These are phyloP conservation scores for Branchipolynoe longqiensis DNA, from an alignment of 2,888 invertebrate species.

Conservation along the genomic window DNA sequence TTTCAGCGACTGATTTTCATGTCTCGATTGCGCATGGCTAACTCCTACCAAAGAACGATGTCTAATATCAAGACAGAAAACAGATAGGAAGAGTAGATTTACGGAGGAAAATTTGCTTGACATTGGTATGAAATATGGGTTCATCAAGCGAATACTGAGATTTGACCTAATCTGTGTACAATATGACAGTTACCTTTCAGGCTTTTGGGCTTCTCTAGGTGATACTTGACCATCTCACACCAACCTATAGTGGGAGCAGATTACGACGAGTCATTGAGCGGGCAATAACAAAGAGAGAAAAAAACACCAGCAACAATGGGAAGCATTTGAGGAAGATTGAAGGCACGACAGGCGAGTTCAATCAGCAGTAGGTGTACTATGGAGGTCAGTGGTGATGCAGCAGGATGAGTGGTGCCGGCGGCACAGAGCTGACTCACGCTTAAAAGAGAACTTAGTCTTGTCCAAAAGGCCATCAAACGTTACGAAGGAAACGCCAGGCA, in stretches of 20 bases:
- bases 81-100: not conserved
- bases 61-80: not conserved
- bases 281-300: too few relatives aligned
- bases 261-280: constrained; percentile 44
- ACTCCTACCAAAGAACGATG: too few relatives aligned
- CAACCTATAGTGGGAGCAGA: constrained; percentile 90
- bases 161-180: too few relatives aligned
- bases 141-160: constrained; percentile 44
- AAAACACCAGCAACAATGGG: too few relatives aligned
- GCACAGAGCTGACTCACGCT: too few relatives aligned
- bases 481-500: too few relatives aligned
- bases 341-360: not conserved
- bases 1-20: too few relatives aligned
- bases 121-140: constrained; percentile 54
- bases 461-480: too few relatives aligned
- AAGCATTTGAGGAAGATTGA: constrained; percentile 29
- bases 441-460: too few relatives aligned
- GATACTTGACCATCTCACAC: constrained; percentile 95
- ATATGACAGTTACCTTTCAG: constrained; percentile 48
- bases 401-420: too few relatives aligned
- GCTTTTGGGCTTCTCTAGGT: constrained; percentile 82
- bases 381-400: constrained; percentile 26
- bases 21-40: too few relatives aligned
- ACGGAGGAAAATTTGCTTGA: not conserved
- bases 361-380: constrained; percentile 25